Base-by-base conservation (phyloP, 1,140 invertebrate species). In the Metaphire vulgaris region DNA sequence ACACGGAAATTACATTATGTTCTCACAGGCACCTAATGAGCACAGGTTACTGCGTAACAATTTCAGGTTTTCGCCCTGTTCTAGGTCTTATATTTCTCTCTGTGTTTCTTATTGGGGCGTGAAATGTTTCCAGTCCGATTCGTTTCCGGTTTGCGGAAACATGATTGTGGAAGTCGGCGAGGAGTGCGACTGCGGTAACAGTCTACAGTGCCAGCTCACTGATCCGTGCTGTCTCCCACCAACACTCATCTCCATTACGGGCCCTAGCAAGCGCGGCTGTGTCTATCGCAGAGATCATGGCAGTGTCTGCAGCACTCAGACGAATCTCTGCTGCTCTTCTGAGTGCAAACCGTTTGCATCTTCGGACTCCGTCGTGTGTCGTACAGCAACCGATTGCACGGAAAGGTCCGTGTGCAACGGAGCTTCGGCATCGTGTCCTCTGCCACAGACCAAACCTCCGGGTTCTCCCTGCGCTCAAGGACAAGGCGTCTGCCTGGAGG, bases 101-200 rank as follows among this genome's bases (percentile, higher is more conserved):
- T 12, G 6, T 14, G 31, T 69, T 26, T 6, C 6, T 2, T 14
- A 26, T 14, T 69, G n/a, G 31, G 2, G n/a, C 2, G 26, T 14
- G n/a, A n/a, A n/a, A n/a, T 69, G 67, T 26, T 69, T 69, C 67
- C 2, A 69, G 2, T 69, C n/a, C 2, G 2, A 2, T 14, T 14
- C 67, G 67, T 26, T 28, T 26, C 67, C 67, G 14, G n/a, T 26
- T 14, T 69, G 67, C 30, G 67, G 67, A 26, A 69, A 69, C n/a
- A 69, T 69, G 67, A 26, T 69, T 26, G 2, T 69, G n/a, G 67
- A 69, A 31, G 2, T 28, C 2, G 67, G 67, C 6, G 67, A 69
- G 67, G 67, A 69, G 67, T 69, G 67, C n/a, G 67, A 69, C 67
- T 69, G 67, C n/a, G 67, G 67, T 2, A 69, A 26, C 26, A 14